Percentiles rank a stretch among this genome's conserved stretches.
phyloP scores from a whole-genome alignment of 2,888 invertebrate genomes.

The Drosophila colorata region DNA sequence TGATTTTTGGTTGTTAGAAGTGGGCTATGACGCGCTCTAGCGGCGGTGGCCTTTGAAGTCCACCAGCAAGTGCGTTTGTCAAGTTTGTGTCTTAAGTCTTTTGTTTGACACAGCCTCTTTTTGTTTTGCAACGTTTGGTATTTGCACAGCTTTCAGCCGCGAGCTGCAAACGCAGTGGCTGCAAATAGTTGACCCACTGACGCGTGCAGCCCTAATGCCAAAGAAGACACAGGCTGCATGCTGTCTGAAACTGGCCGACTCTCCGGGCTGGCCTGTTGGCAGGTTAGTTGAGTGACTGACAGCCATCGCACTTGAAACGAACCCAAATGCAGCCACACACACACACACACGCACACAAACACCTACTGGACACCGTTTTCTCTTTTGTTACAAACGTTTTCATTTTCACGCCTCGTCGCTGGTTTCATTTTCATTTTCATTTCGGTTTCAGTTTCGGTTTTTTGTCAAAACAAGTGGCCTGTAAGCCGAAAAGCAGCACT shows the following conservation, averaged over 20 bases:
- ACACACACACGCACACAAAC: conserved; percentile 22
- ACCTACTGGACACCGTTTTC: conserved; percentile 44
- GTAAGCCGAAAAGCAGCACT: conserved; percentile 41
- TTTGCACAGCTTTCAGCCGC: conserved; percentile 25
- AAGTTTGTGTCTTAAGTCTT: conserved; percentile 72
- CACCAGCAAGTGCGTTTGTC: conserved; percentile 65
- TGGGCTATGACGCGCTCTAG: conserved; percentile 64
- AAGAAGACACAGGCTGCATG: conserved; percentile 25
- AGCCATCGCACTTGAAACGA: conserved; percentile 49
- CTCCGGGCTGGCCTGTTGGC: background rate
- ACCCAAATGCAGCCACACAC: conserved; percentile 36
- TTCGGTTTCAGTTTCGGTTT: conserved; percentile 38
- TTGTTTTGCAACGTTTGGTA: conserved; percentile 19
- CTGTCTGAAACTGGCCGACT: conserved; percentile 12
- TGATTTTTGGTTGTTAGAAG: conserved; percentile 73
- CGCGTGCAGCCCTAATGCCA: conserved; percentile 45
- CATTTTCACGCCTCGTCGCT: conserved; percentile 62
- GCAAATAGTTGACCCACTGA: conserved; percentile 65
- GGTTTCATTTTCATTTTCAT: conserved; percentile 72
- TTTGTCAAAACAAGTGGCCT: conserved; percentile 64
- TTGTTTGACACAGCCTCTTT: conserved; percentile 40
- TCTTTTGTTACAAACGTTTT: conserved; percentile 67
- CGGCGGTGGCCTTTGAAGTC: conserved; percentile 58
- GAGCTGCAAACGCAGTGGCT: conserved; percentile 24
- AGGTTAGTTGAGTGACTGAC: conserved; percentile 56